These are phyloP conservation scores for Oxyura jamaicensis DNA, from an alignment of 2,113 vertebrate genomes.

Conservation along the genomic window DNA sequence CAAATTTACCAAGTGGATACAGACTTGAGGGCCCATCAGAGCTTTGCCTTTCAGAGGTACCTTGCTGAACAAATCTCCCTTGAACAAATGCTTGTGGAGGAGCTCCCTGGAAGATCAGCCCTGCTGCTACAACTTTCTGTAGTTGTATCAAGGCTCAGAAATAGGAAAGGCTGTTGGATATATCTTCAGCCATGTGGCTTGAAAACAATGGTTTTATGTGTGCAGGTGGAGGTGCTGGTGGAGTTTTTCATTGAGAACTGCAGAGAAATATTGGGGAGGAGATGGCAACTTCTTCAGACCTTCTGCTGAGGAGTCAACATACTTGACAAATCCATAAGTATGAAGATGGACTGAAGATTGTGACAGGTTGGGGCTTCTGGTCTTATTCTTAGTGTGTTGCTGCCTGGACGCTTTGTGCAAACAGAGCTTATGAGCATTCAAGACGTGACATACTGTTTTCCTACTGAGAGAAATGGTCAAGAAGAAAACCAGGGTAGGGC, in stretches of 20 bases:
- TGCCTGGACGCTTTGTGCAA: neutral
- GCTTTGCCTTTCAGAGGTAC: neutral
- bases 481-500: neutral
- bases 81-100: neutral
- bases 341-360: neutral
- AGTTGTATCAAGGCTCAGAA: neutral
- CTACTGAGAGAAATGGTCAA: neutral
- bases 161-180: neutral
- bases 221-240: slow-evolving; percentile 81
- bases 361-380: neutral
- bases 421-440: neutral
- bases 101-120: neutral
- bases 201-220: neutral
- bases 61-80: neutral
- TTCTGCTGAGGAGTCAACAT: slow-evolving; percentile 73
- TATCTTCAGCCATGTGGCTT: neutral
- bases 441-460: neutral
- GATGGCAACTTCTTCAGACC: slow-evolving; percentile 69
- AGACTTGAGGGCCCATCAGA: neutral
- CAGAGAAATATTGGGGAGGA: slow-evolving; percentile 83
- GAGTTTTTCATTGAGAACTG: slow-evolving; percentile 86
- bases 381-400: neutral
- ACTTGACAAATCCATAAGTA: slow-evolving; percentile 70
- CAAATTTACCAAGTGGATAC: neutral
- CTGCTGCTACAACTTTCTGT: neutral